phyloP scores from a whole-genome alignment of 2,113 vertebrate species.

The Gallinago media region DNA sequence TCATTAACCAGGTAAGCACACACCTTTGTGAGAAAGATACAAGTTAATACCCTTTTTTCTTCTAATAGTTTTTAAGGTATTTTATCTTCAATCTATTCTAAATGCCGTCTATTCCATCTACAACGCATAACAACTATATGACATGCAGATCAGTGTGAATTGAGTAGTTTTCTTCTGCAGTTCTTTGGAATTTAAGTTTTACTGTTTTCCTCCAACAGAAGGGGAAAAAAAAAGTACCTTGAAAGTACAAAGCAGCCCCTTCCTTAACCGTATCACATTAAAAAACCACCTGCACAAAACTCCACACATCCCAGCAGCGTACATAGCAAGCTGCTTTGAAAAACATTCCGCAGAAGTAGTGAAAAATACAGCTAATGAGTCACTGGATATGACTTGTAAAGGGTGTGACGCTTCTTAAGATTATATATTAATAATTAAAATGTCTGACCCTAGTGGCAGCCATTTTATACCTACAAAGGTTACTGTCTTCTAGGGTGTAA shows the following conservation, averaged over 20 bases:
- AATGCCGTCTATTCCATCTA: accelerated
- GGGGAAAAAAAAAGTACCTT: accelerated
- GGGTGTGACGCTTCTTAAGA: accelerated
- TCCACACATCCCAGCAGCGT: accelerated
- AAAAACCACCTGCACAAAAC: accelerated
- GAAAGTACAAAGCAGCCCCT: neutral
- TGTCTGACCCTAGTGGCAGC: neutral
- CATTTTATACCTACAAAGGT: neutral
- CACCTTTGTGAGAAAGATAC: accelerated
- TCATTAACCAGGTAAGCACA: accelerated
- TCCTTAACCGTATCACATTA: accelerated
- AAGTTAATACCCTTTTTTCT: accelerated
- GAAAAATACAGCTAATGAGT: accelerated
- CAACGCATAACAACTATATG: accelerated
- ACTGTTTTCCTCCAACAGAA: accelerated
- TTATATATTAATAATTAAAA: neutral
- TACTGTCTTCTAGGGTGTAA: neutral
- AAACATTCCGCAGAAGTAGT: accelerated
- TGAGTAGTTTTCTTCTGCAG: accelerated
- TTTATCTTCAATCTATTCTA: neutral
- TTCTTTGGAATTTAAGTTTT: accelerated
- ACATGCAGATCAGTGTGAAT: accelerated
- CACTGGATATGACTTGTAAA: accelerated
- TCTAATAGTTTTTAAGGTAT: neutral
- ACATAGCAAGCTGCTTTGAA: neutral